phyloP scores from a whole-genome alignment of 2,797 vertebrate species.

The Avahi laniger region DNA sequence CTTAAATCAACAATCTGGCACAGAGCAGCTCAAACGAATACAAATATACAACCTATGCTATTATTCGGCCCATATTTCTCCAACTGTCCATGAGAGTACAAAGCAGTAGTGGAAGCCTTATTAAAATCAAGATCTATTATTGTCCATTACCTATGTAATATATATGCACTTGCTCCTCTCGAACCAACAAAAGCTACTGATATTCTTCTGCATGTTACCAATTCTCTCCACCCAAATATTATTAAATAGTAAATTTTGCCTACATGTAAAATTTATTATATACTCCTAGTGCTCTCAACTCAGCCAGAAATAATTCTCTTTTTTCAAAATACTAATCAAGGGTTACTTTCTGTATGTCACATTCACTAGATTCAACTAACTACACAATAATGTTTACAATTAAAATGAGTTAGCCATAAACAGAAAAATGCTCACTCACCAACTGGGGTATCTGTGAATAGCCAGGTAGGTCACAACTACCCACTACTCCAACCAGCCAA shows the following conservation, averaged over 20 bases:
- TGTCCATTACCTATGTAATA: neutral
- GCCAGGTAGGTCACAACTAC: neutral
- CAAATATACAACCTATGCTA: neutral
- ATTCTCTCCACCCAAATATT: neutral
- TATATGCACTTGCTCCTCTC: neutral
- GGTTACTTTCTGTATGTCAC: neutral
- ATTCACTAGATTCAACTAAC: neutral
- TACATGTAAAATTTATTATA: neutral
- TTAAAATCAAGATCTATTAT: neutral
- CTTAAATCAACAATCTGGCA: neutral
- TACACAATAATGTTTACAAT: neutral
- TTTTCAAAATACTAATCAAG: slow-evolving; percentile 21
- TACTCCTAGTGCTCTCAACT: neutral
- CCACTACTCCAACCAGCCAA: neutral
- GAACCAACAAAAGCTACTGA: neutral
- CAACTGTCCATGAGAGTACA: neutral
- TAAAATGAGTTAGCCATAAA: neutral
- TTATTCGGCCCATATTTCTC: neutral
- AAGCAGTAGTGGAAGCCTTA: neutral
- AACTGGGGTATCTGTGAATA: neutral
- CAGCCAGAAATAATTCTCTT: neutral
- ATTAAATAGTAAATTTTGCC: neutral
- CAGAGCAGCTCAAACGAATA: neutral
- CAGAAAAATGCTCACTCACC: neutral
- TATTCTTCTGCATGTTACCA: neutral